Conservation (phyloP, 64 coral and sea anemone genomes). For the Cladopsammia gracilis region DNA sequence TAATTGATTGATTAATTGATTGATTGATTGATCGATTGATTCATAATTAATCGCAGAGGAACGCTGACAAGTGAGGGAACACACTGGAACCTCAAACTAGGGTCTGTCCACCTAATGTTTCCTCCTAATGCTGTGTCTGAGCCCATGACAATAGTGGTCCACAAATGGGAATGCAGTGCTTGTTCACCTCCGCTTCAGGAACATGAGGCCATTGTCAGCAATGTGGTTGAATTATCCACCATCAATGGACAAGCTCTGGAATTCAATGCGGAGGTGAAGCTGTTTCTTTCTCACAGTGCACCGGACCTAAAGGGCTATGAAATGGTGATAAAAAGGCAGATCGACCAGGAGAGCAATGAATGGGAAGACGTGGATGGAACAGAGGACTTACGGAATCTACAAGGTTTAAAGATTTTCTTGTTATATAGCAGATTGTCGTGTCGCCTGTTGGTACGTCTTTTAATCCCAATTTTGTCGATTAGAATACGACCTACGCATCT, state of each 20-base stretch:
- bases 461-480: no score
- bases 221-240: slow-evolving; percentile 8
- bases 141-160: background rate
- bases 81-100: background rate
- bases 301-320: background rate
- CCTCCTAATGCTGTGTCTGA: background rate
- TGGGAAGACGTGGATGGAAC: slow-evolving; percentile 13
- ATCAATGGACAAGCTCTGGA: background rate
- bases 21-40: background rate
- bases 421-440: no score
- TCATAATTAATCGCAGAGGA: background rate
- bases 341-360: background rate
- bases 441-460: no score
- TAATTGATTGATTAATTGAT: no score
- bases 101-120: background rate
- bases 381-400: background rate
- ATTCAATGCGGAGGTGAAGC: background rate
- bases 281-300: slow-evolving; percentile 37
- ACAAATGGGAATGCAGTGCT: background rate
- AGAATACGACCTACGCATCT: no score
- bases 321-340: slow-evolving; percentile 22
- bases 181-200: background rate
- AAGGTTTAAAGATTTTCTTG: background rate
- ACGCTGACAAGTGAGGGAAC: background rate
- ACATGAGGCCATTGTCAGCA: slow-evolving; percentile 5